Percentiles rank a stretch among this genome's conserved stretches.
phyloP scores from a whole-genome alignment of 1,140 invertebrate species.

The Micrasema longulum region DNA sequence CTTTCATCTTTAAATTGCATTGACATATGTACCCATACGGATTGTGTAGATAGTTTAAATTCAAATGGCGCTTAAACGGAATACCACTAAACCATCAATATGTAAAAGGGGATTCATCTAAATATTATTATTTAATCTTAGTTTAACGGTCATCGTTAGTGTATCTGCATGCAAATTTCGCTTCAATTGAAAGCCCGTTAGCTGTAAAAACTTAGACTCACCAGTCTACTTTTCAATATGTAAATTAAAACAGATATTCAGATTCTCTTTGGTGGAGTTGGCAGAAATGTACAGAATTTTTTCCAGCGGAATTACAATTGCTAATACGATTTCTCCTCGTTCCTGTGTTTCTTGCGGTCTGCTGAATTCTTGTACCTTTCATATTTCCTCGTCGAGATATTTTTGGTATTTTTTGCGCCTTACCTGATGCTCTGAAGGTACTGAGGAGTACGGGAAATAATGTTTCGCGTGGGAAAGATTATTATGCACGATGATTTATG shows the following conservation, averaged over 20 bases:
- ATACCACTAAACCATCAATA: too few species aligned
- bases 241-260: constrained; percentile 29
- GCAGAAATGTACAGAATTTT: constrained; percentile 7
- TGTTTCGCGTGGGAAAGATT: constrained; percentile 15
- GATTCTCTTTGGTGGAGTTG: constrained; percentile 22
- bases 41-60: too few species aligned
- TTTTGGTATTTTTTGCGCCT: constrained; percentile 27
- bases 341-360: constrained; percentile 28
- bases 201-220: neutral
- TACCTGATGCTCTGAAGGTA: constrained; percentile 27
- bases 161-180: constrained; percentile 14
- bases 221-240: constrained; percentile 4
- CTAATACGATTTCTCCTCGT: constrained; percentile 44
- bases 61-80: too few species aligned
- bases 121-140: too few species aligned
- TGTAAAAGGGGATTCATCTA: too few species aligned
- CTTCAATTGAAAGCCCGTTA: neutral
- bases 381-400: constrained; percentile 34
- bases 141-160: constrained; percentile 4
- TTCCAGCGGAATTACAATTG: constrained; percentile 49
- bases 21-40: too few species aligned
- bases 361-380: constrained; percentile 15
- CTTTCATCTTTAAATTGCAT: too few species aligned
- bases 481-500: constrained; percentile 27
- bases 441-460: constrained; percentile 1